These are phyloP conservation scores for Psilanteris sp. DNA, from an alignment of 1,140 invertebrate genomes.

Conservation along the genomic window DNA sequence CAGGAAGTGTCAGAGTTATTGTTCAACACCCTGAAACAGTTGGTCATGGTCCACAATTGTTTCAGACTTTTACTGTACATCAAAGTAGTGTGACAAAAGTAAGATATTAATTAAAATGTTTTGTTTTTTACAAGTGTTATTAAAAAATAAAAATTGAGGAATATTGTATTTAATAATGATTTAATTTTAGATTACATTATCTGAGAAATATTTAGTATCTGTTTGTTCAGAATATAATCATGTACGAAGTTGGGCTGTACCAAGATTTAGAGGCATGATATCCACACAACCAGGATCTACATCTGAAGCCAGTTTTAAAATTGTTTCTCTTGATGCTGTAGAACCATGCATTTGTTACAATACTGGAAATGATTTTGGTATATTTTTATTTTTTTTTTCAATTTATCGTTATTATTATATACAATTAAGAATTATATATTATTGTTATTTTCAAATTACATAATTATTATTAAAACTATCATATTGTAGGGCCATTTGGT, in stretches of 20 bases:
- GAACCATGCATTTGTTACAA: conserved; percentile 88
- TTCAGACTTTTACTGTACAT: conserved; percentile 99
- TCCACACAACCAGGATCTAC: conserved; percentile 98
- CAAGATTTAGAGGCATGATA: conserved; percentile 97
- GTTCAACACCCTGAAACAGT: conserved; percentile 99
- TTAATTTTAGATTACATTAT: conserved; percentile 91
- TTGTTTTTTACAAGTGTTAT: no score
- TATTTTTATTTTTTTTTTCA: no score
- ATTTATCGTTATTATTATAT: no score
- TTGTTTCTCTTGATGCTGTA: conserved; percentile 92
- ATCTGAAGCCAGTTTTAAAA: conserved; percentile 97
- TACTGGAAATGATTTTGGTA: conserved; percentile 90
- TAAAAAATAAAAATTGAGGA: no score
- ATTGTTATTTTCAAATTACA: no score
- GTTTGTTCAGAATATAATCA: conserved; percentile 99
- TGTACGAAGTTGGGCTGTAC: conserved; percentile 97
- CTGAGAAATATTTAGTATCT: conserved; percentile 97
- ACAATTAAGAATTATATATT: no score
- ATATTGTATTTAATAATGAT: no score
- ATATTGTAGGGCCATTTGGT: conserved; percentile 93
- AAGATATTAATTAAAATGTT: conserved; percentile 55
- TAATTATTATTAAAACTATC: no score
- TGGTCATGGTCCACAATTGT: conserved; percentile 97
- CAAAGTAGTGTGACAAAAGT: conserved; percentile 97
- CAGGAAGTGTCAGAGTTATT: conserved; percentile 96